Conservation (phyloP, 2,888 invertebrate species). For the Ormia ochracea region DNA sequence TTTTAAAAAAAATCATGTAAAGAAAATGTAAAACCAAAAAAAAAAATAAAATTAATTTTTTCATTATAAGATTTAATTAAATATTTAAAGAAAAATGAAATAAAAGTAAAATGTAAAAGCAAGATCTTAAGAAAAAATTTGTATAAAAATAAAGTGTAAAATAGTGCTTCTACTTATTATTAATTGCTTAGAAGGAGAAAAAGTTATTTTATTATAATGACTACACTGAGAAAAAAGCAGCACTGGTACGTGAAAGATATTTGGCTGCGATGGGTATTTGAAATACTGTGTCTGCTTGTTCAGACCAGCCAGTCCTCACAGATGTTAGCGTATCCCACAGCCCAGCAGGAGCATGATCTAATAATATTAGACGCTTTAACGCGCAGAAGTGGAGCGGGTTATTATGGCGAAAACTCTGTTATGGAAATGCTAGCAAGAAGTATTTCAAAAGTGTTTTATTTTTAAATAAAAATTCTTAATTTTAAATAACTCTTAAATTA, state of each 20-base stretch:
- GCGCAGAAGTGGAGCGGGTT: conserved; percentile 78
- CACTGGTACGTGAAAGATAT: conserved; percentile 67
- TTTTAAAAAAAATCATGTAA: background rate
- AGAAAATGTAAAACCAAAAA: background rate
- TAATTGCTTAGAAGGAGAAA: background rate
- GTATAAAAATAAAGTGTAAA: background rate
- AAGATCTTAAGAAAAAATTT: background rate
- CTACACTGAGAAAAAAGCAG: conserved; percentile 59
- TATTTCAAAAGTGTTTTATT: conserved; percentile 72
- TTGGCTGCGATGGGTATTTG: conserved; percentile 66
- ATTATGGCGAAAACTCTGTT: conserved; percentile 82
- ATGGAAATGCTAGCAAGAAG: conserved; percentile 91
- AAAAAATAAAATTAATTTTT: too few species aligned
- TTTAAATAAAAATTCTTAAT: background rate
- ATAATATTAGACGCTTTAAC: conserved; percentile 85
- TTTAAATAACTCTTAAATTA: background rate
- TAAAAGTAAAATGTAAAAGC: background rate
- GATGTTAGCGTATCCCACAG: conserved; percentile 70
- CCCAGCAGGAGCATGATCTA: conserved; percentile 85
- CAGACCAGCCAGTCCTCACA: conserved; percentile 34
- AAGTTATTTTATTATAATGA: conserved; percentile 22
- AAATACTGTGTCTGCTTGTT: conserved; percentile 38
- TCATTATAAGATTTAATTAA: background rate
- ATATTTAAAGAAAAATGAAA: background rate
- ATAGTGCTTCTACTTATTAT: background rate